A percentile compares a stretch with the other conserved stretches of the same genome.
phyloP scores from a whole-genome alignment of 2,888 invertebrate species.

The Papilio elwesi region DNA sequence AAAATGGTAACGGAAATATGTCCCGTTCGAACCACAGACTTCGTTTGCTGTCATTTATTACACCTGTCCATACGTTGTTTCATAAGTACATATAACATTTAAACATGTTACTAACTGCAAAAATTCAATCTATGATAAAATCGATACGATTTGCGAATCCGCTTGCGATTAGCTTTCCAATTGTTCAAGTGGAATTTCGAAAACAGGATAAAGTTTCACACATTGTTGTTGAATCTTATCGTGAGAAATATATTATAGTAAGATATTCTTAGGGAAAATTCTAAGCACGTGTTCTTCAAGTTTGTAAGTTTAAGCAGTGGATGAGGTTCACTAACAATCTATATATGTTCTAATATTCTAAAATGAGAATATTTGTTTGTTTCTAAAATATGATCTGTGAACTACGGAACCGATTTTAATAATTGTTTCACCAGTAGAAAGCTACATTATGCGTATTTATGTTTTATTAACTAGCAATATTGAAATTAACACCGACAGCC shows the following conservation, averaged over 20 bases:
- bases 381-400: too few relatives aligned
- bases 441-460: too few relatives aligned
- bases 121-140: not conserved
- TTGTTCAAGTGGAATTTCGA: slow-evolving; percentile 6
- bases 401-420: too few relatives aligned
- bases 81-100: not conserved
- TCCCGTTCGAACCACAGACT: too few relatives aligned
- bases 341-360: too few relatives aligned
- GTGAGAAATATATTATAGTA: not conserved
- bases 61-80: too few relatives aligned
- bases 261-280: not conserved
- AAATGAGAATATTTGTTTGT: too few relatives aligned
- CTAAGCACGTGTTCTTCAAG: not conserved
- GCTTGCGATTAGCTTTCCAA: slow-evolving; percentile 1
- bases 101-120: not conserved
- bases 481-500: not conserved
- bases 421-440: too few relatives aligned
- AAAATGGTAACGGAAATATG: too few relatives aligned
- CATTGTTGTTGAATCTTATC: slow-evolving; percentile 15
- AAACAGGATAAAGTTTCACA: not conserved
- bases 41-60: too few relatives aligned
- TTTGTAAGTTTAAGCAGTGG: not conserved
- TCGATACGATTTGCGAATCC: not conserved
- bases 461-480: not conserved
- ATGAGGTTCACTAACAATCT: too few relatives aligned